Conservation (phyloP, 2,113 vertebrate species). For the Antigone vipio region DNA sequence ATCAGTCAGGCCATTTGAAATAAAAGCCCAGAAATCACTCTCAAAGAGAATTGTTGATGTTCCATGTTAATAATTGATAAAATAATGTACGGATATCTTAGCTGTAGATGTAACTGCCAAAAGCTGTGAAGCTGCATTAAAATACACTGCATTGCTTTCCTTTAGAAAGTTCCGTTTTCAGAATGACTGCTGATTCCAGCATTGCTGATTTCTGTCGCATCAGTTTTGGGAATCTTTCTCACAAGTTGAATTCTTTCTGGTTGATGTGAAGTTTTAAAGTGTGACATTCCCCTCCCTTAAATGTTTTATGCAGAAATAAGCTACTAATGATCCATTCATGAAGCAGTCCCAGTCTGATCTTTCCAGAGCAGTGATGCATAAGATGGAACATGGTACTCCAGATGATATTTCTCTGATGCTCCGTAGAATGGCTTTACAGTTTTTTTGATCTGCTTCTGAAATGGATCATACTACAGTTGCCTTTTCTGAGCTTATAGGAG, state of each 20-base stretch:
- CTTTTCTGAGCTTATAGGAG: neutral
- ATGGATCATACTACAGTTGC: neutral
- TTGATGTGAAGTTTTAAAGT: neutral
- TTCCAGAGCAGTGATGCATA: neutral
- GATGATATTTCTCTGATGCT: neutral
- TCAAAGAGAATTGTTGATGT: conserved; percentile 13
- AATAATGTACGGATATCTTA: neutral
- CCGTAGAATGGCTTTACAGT: neutral
- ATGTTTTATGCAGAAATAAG: neutral
- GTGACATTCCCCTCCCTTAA: neutral
- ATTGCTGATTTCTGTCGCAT: neutral
- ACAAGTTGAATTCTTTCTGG: neutral
- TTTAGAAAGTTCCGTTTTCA: neutral
- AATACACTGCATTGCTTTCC: neutral
- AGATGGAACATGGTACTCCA: neutral
- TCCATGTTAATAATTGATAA: conserved; percentile 63
- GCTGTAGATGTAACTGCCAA: conserved; percentile 1
- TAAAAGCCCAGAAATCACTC: conserved; percentile 20
- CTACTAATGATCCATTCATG: neutral
- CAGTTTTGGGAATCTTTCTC: neutral
- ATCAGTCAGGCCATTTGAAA: conserved; percentile 35
- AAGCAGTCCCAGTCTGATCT: neutral
- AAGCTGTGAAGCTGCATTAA: neutral
- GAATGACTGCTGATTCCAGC: neutral
- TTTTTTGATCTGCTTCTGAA: neutral